Evolutionary conservation across 2,797 vertebrate genomes (phyloP).

Genomic region (Paramormyrops hopkinsi): DNA sequence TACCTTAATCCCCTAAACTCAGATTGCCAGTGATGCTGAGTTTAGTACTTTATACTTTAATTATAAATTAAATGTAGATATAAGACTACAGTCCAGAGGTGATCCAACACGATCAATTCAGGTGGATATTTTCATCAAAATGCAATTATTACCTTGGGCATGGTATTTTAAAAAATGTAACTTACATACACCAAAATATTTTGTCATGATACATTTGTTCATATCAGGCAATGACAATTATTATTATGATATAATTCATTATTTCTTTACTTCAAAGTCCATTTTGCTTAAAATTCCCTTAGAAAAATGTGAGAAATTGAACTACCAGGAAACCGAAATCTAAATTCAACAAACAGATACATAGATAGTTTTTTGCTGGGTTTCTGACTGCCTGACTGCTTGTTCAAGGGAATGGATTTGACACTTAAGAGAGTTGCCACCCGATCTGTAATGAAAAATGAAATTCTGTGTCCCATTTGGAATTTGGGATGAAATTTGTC

Average conservation of each 20-base stretch:
- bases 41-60: not conserved
- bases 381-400: too few relatives aligned
- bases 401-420: too few relatives aligned
- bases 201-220: not conserved
- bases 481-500: too few relatives aligned
- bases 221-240: not conserved
- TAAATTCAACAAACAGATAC: not conserved
- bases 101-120: not conserved
- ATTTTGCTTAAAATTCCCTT: not conserved
- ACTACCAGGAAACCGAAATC: not conserved
- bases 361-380: too few relatives aligned
- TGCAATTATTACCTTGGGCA: not conserved
- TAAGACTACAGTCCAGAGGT: not conserved
- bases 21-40: not conserved
- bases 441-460: too few relatives aligned
- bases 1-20: not conserved
- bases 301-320: not conserved
- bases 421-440: too few relatives aligned
- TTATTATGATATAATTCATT: not conserved
- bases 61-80: not conserved
- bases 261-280: not conserved
- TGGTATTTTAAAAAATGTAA: not conserved
- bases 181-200: not conserved
- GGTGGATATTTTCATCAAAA: not conserved
- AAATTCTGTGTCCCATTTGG: too few relatives aligned